Conservation (phyloP, 2,888 invertebrate genomes). For the Chrysotoxum bicinctum region DNA sequence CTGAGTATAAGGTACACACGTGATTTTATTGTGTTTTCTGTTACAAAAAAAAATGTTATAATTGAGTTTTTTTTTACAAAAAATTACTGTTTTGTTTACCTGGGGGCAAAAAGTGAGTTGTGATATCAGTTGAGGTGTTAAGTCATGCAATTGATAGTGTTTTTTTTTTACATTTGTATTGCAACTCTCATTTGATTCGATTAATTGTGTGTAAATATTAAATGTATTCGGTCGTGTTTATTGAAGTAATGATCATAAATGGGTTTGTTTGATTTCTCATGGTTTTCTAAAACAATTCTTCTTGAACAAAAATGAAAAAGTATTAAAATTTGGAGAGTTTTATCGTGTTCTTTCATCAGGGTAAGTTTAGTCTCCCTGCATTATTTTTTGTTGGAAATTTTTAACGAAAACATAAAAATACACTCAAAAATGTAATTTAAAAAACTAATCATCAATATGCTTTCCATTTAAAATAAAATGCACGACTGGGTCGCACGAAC, state of each 20-base stretch:
- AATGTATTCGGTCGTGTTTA: background rate
- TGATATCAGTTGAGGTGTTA: background rate
- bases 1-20: background rate
- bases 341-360: too few relatives aligned
- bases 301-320: too few relatives aligned
- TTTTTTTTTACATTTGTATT: background rate
- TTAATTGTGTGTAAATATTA: background rate
- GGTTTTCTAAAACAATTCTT: background rate
- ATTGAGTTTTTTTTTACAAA: constrained; percentile 10
- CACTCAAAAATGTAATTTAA: too few relatives aligned
- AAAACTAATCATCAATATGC: too few relatives aligned
- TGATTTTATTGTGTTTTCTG: background rate
- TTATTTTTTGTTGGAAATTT: too few relatives aligned
- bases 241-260: background rate
- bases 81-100: background rate
- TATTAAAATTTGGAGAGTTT: too few relatives aligned
- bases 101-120: background rate
- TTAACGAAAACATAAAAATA: too few relatives aligned
- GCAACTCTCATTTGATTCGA: background rate
- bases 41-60: background rate
- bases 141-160: background rate
- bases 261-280: background rate
- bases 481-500: too few relatives aligned
- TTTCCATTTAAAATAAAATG: too few relatives aligned
- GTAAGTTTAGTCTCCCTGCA: too few relatives aligned